These are phyloP conservation scores for Notamacropus eugenii DNA, from an alignment of 2,797 vertebrate genomes.

Conservation along the genomic window DNA sequence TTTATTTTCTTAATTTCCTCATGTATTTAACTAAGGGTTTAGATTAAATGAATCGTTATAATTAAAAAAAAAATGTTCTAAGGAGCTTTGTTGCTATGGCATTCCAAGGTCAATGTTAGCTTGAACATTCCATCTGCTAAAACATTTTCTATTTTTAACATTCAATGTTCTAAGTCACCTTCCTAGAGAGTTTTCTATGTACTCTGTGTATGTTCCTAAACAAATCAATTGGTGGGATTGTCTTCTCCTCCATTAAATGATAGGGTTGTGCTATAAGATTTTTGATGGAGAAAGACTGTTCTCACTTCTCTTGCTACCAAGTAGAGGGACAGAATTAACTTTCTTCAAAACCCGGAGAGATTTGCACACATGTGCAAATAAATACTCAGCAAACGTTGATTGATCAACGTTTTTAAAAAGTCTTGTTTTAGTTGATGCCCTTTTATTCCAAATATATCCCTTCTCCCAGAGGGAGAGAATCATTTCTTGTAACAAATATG, in stretches of 20 bases:
- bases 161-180: neutral
- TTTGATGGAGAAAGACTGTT: neutral
- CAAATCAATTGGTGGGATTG: neutral
- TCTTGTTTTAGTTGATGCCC: neutral
- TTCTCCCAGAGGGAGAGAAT: neutral
- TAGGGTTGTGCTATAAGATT: neutral
- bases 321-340: neutral
- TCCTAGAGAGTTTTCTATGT: neutral
- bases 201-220: neutral
- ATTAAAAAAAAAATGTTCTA: neutral
- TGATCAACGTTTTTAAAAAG: neutral
- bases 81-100: neutral
- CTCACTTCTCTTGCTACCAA: neutral
- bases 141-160: neutral
- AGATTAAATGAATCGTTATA: neutral
- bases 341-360: neutral
- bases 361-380: neutral
- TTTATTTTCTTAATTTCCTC: neutral
- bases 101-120: neutral
- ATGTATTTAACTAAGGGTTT: neutral
- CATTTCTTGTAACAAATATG: neutral
- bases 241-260: neutral
- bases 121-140: neutral
- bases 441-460: neutral
- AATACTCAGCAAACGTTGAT: neutral